Base-by-base conservation (phyloP, 2,797 vertebrate genomes). In the Remorina albescens region DNA sequence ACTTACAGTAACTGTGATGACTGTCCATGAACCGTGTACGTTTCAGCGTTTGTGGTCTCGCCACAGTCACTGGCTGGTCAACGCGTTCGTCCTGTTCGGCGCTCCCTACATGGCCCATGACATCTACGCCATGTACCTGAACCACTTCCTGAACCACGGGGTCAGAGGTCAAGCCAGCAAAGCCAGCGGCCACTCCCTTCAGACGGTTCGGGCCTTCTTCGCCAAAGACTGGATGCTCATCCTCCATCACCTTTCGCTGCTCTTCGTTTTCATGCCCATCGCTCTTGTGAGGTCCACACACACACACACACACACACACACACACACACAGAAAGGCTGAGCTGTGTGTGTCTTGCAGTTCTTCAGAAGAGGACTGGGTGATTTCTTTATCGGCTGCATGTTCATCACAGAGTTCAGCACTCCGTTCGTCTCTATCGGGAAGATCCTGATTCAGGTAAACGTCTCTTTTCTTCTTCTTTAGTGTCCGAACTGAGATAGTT, bases 361-460 rank as follows among this genome's bases (percentile, higher is more conserved):
- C 70, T 89, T 96, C 54, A 94, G 96, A 71, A 93, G 95, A 82
- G 94, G 95, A 16, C 90, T 96, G 16, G 97, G 97, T 0, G 97
- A 98, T 77, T 98, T 97, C 92, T 97, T 96, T 0, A 89, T 97
- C 0, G 96, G 96, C 74, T 97, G 96, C 80, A 86, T 98, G 71
- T 95, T 95, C 89, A 93, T 19, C 5, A 94, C 96, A 58, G 97
- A 97, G 90, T 87, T 96, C 88, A 98, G 97, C 90, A 97, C 96
- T 0, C 96, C 96, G 0, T 97, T 97, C 0, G 86, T 98, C 15
- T 96, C 95, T 0, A 54, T 95, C 60, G 96, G 95, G 80, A 96
- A 94, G 90, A 92, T 97, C 83, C 92, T 98, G 58, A 95, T 97
- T 86, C 96, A 97, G 96, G 96, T 96, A 85, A 18, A 57, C 12